These are phyloP conservation scores for Pheosia tremula DNA, from an alignment of 2,888 invertebrate species.

Conservation along the genomic window DNA sequence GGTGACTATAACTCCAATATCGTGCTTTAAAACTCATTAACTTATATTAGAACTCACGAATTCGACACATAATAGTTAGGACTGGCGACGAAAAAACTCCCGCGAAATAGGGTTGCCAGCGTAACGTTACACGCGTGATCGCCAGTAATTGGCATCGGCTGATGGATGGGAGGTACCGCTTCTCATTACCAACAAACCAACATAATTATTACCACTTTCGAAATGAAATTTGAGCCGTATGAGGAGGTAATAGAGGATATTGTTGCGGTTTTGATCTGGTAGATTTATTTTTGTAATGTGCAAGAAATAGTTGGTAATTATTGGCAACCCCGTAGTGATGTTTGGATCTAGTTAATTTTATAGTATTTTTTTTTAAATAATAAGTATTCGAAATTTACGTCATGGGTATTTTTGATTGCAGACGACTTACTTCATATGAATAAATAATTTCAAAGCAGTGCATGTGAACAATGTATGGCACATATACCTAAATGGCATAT, in stretches of 20 bases:
- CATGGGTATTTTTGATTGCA: no score
- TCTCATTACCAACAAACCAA: slow-evolving; percentile 58
- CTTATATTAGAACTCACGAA: slow-evolving; percentile 40
- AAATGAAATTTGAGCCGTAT: slow-evolving; percentile 26
- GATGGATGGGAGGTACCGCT: slow-evolving; percentile 59
- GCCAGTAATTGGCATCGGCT: slow-evolving; percentile 74
- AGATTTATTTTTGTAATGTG: slow-evolving; percentile 21
- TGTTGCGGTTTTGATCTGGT: background rate
- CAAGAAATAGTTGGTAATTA: slow-evolving; percentile 55
- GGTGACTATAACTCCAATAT: slow-evolving; percentile 12
- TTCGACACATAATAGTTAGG: slow-evolving; percentile 40
- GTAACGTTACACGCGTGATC: slow-evolving; percentile 66
- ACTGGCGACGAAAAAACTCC: slow-evolving; percentile 39
- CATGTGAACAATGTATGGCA: no score
- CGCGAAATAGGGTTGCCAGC: slow-evolving; percentile 68
- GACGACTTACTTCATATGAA: no score
- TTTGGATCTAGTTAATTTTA: slow-evolving; percentile 8
- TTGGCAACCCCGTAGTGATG: slow-evolving; percentile 45
- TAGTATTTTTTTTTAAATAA: background rate
- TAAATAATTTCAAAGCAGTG: no score
- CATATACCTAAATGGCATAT: no score
- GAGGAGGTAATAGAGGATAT: slow-evolving; percentile 13
- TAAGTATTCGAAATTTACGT: no score
- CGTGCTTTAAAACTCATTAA: slow-evolving; percentile 37
- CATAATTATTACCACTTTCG: slow-evolving; percentile 25